A percentile compares a stretch with the other conserved stretches of the same genome.
Evolutionary conservation across 2,797 vertebrate species (phyloP).

Genomic region (Arnoldichthys spilopterus): DNA sequence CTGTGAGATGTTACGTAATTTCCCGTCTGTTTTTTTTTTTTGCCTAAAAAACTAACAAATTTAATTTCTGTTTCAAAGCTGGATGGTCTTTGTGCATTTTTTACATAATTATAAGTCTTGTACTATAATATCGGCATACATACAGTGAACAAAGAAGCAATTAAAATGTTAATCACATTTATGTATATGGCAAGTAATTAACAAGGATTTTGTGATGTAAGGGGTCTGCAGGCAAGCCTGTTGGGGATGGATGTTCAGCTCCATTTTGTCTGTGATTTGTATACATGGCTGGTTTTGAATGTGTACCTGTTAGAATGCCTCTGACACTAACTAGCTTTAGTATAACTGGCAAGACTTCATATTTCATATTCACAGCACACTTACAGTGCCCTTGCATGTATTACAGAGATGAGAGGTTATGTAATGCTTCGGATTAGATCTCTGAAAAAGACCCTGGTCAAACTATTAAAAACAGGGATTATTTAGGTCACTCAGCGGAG

Average conservation of each 20-base stretch:
- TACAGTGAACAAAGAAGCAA: background rate
- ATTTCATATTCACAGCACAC: conserved; percentile 10
- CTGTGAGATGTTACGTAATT: too few relatives aligned
- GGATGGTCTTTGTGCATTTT: background rate
- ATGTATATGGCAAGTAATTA: background rate
- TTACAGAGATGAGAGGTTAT: background rate
- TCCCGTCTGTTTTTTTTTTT: too few relatives aligned
- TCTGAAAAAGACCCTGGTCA: background rate
- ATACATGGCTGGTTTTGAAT: conserved; percentile 73
- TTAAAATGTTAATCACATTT: background rate
- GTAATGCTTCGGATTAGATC: background rate
- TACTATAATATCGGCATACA: background rate
- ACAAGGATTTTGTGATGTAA: background rate
- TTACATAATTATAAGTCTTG: background rate
- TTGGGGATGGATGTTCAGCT: background rate
- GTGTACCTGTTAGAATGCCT: conserved; percentile 65
- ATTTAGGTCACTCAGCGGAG: background rate
- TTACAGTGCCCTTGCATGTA: background rate
- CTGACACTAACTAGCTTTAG: conserved; percentile 13
- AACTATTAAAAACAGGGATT: background rate
- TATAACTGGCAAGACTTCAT: background rate
- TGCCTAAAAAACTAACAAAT: too few relatives aligned
- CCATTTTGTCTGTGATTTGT: conserved; percentile 3
- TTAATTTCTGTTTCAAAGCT: too few relatives aligned
- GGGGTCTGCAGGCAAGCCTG: background rate